Percentiles rank a stretch among this genome's conserved stretches.
These are phyloP conservation scores for Phengaris arion DNA, from an alignment of 2,888 invertebrate species.

Conservation along the genomic window DNA sequence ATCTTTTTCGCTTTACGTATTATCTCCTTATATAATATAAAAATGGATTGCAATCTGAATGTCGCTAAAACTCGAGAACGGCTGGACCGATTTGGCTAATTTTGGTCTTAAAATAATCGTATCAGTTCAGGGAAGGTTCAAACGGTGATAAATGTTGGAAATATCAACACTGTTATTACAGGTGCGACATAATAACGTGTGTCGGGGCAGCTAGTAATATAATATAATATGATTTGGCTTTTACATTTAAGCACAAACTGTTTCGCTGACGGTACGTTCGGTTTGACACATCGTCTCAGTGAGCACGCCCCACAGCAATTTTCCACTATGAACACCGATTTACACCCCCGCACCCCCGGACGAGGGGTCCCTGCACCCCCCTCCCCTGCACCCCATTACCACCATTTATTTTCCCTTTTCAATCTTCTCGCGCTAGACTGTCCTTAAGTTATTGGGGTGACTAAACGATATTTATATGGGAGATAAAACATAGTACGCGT, in stretches of 20 bases:
- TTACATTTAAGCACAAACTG: background rate
- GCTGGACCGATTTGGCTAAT: too few species aligned
- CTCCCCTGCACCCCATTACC: background rate
- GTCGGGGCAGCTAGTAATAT: too few species aligned
- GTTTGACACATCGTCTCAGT: conserved; percentile 29
- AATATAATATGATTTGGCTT: too few species aligned
- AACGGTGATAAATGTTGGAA: too few species aligned
- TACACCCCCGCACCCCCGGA: conserved; percentile 31
- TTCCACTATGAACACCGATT: conserved; percentile 35
- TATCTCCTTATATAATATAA: too few species aligned
- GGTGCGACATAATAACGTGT: too few species aligned
- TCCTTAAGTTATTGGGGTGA: conserved; percentile 2
- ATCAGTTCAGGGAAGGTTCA: too few species aligned
- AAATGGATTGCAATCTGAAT: too few species aligned
- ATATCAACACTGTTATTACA: too few species aligned
- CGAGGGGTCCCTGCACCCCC: background rate
- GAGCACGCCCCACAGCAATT: conserved; percentile 32
- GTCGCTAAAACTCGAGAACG: too few species aligned
- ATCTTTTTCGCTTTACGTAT: too few species aligned
- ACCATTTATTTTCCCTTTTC: conserved; percentile 11
- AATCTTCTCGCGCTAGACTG: conserved; percentile 11
- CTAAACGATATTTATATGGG: conserved; percentile 20
- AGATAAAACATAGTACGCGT: background rate
- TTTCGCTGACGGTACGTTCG: background rate
- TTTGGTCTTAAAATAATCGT: too few species aligned